Evolutionary conservation across 1,140 invertebrate genomes (phyloP), one percentile per base, ranked within the genome.

Genomic region (Cydia fagiglandana): DNA sequence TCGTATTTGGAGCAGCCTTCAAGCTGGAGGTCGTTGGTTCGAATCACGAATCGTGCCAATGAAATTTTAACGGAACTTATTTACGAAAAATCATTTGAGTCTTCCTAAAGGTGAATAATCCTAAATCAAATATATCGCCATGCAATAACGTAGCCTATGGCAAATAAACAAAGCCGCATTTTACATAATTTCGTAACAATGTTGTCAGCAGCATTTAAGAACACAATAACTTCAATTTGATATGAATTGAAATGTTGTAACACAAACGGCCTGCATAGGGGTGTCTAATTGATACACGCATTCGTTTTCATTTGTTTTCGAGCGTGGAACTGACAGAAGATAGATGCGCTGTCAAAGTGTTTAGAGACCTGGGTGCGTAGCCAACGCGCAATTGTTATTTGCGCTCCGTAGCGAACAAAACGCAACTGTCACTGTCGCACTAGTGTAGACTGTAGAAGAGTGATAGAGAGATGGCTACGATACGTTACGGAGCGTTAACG

Each of bases 181-280:
- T 61, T 24, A 61, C 17, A 61, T 61, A 24, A 24, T 61, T 61
- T n/a, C 9, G 56, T 61, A 20, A 7, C 53, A 53, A 7, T 10
- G 53, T 20, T 61, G 56, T 61, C 56, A 12, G 56, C 56, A 61
- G 6, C 56, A 61, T 61, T 61, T 24, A 61, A 24, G 64, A 66
- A 0, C 24, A 70, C 77, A 79, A 81, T 79, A 50, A 76, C 20
- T 50, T 53, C 78, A 77, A 61, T 76, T 78, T 73, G 56, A 75
- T 61, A 64, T 76, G 50, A 78, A 79, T 79, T 79, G 78, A 79
- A 78, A 76, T 66, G 77, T 78, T 79, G 75, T 75, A 77, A 74
- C 34, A 50, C 53, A 30, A 61, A 61, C 24, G 20, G 56, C 56
- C 70, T 75, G 73, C 53, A 76, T 76, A 76, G 64, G 75, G 75